These are phyloP conservation scores for Drosophila vallismaia DNA, from an alignment of 2,888 invertebrate species.

Conservation along the genomic window DNA sequence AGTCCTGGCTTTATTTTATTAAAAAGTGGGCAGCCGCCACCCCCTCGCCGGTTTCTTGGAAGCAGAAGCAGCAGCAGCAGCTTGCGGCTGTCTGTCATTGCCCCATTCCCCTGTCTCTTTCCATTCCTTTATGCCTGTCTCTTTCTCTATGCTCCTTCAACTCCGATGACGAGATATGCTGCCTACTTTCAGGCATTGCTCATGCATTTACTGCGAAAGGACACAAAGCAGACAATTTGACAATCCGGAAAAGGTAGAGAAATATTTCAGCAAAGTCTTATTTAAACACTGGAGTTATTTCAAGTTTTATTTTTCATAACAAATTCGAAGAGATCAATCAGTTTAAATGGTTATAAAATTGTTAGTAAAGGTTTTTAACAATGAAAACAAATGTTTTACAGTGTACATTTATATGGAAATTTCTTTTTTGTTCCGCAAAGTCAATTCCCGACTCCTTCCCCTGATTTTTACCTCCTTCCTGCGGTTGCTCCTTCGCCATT, in stretches of 20 bases:
- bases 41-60: slow-evolving; percentile 23
- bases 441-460: slow-evolving; percentile 22
- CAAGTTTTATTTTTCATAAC: too few relatives aligned
- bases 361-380: too few relatives aligned
- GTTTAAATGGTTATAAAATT: too few relatives aligned
- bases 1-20: slow-evolving; percentile 59
- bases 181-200: slow-evolving; percentile 63
- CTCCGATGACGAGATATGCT: slow-evolving; percentile 40
- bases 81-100: slow-evolving; percentile 49
- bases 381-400: background rate
- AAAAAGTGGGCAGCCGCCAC: slow-evolving; percentile 45
- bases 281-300: background rate
- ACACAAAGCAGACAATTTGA: slow-evolving; percentile 31
- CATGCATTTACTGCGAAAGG: slow-evolving; percentile 41
- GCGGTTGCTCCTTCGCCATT: slow-evolving; percentile 31
- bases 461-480: slow-evolving; percentile 6
- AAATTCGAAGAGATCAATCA: too few relatives aligned
- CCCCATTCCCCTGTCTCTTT: slow-evolving; percentile 26
- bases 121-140: background rate
- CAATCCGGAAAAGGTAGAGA: slow-evolving; percentile 7
- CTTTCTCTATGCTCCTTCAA: background rate
- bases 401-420: slow-evolving; percentile 42
- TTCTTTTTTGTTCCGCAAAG: slow-evolving; percentile 21
- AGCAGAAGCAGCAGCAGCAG: slow-evolving; percentile 37
- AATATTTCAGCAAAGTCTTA: background rate